A percentile compares a stretch with the other conserved stretches of the same genome.
These are phyloP conservation scores for Capitulum mitella DNA, from an alignment of 2,888 invertebrate species.

Conservation along the genomic window DNA sequence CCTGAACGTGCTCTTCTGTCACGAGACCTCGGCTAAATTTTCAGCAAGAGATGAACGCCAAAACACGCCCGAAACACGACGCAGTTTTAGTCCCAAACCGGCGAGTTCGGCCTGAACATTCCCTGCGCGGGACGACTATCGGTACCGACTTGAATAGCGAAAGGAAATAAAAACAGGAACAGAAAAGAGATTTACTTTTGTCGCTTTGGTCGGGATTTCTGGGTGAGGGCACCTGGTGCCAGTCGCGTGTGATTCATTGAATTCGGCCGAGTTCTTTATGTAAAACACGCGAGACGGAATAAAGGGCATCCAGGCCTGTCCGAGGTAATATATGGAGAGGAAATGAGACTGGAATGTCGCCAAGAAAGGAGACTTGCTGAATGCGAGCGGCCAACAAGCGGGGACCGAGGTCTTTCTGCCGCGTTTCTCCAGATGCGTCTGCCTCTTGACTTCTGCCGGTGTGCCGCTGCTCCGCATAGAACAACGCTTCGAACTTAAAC, in stretches of 20 bases:
- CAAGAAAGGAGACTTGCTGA: not conserved
- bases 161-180: conserved; percentile 13
- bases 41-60: no score
- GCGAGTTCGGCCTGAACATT: no score
- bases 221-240: conserved; percentile 18
- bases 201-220: not conserved
- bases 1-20: no score
- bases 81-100: no score
- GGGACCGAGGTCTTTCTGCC: no score
- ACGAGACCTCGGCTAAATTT: no score
- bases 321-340: not conserved
- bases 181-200: conserved; percentile 13
- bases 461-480: no score
- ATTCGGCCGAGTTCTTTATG: not conserved
- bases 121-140: not conserved
- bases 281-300: conserved; percentile 15
- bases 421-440: no score
- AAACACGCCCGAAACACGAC: no score
- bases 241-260: conserved; percentile 15
- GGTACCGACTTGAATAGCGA: not conserved
- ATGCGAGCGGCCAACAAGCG: no score
- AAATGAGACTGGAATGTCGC: not conserved
- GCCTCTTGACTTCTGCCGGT: no score
- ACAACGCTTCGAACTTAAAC: no score
- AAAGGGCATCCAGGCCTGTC: conserved; percentile 10